Evolutionary conservation across 2,888 invertebrate genomes (phyloP).

Genomic region (Notodonta dromedarius): DNA sequence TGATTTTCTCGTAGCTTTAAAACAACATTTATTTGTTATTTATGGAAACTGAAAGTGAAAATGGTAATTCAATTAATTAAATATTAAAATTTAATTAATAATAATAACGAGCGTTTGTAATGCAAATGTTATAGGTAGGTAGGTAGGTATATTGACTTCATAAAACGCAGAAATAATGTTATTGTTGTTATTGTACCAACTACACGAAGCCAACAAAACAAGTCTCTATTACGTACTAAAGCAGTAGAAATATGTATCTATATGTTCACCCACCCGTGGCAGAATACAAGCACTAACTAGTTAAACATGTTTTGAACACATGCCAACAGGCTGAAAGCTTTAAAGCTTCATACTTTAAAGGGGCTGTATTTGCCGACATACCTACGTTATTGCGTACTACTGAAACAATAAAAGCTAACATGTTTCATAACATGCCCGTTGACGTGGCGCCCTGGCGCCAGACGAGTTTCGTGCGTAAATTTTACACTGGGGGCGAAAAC

Average conservation of each 20-base stretch:
- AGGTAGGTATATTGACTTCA: no score
- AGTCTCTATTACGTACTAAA: neutral
- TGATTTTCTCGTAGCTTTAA: no score
- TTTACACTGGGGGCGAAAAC: no score
- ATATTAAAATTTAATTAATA: no score
- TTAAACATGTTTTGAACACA: neutral
- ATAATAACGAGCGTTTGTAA: no score
- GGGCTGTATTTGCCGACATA: slow-evolving; percentile 1
- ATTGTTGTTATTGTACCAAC: no score
- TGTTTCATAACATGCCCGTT: neutral
- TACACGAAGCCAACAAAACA: neutral
- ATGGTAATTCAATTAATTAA: no score
- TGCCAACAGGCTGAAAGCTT: neutral
- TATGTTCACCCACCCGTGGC: neutral
- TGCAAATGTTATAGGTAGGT: no score
- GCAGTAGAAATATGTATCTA: neutral
- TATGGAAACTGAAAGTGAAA: no score
- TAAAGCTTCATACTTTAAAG: neutral
- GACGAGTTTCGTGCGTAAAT: no score
- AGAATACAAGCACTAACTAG: neutral
- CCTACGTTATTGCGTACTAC: neutral
- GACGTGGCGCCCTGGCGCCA: neutral
- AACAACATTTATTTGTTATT: no score
- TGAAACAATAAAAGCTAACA: neutral
- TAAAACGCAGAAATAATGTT: no score